Evolutionary conservation across 2,797 vertebrate genomes (phyloP).

Genomic region (Centropyge bicolor): DNA sequence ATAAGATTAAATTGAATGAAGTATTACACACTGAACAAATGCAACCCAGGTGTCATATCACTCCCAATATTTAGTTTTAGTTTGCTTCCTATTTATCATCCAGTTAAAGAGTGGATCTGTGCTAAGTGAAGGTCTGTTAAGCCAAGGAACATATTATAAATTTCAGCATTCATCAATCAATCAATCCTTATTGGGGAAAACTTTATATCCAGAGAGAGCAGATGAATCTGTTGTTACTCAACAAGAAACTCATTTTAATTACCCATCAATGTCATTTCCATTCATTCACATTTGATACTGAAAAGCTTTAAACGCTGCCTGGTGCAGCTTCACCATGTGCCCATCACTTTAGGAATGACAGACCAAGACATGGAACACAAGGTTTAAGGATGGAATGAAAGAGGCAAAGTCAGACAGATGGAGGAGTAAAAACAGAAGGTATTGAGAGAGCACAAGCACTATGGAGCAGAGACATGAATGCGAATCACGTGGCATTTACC

Average conservation of each 20-base stretch:
- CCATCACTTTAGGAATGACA: neutral
- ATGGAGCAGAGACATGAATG: neutral
- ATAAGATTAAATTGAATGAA: too few species aligned
- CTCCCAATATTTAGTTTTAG: too few species aligned
- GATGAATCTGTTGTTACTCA: neutral
- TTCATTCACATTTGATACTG: neutral
- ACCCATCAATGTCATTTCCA: neutral
- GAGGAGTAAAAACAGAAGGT: too few species aligned
- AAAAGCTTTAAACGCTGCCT: neutral
- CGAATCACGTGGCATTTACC: conserved; percentile 75
- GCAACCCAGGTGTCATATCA: neutral
- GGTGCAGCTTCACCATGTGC: too few species aligned
- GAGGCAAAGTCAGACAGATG: neutral
- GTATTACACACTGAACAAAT: neutral
- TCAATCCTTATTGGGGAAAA: neutral
- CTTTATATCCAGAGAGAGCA: neutral
- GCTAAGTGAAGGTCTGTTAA: neutral
- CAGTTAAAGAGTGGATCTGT: neutral
- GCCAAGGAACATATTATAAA: neutral
- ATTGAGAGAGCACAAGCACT: neutral
- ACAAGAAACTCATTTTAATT: neutral
- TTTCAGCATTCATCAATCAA: neutral
- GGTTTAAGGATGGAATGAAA: neutral
- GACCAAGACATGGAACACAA: neutral
- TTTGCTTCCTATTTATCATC: neutral